Evolutionary conservation across 2,797 vertebrate genomes (phyloP).

Genomic region (Scleropages formosus): DNA sequence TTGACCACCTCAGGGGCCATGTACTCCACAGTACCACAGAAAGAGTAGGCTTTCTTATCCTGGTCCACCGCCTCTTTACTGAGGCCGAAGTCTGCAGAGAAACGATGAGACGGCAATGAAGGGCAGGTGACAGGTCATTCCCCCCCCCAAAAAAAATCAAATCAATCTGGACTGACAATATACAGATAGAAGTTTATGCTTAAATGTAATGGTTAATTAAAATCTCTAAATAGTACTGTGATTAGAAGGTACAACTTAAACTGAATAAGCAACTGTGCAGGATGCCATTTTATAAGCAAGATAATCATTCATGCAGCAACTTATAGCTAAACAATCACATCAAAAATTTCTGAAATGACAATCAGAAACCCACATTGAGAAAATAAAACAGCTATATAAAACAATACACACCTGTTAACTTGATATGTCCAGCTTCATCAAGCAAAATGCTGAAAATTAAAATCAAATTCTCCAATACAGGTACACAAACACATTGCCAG

Average conservation of each 20-base stretch:
- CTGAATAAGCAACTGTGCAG: background rate
- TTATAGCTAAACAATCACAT: slow-evolving; percentile 10
- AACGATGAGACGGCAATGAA: no score
- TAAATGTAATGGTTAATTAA: no score
- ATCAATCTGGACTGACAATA: no score
- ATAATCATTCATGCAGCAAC: slow-evolving; percentile 8
- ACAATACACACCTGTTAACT: slow-evolving; percentile 86
- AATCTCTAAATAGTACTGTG: background rate
- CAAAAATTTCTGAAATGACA: no score
- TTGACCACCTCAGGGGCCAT: slow-evolving; percentile 99
- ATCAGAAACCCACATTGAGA: no score
- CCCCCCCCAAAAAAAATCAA: no score
- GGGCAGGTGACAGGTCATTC: no score
- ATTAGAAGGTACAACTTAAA: background rate
- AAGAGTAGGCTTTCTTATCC: slow-evolving; percentile 98
- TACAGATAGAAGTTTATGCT: no score
- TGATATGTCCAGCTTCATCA: slow-evolving; percentile 99
- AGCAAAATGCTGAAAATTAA: slow-evolving; percentile 97
- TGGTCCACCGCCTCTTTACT: slow-evolving; percentile 98
- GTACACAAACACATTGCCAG: slow-evolving; percentile 58
- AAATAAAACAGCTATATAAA: background rate
- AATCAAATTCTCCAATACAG: slow-evolving; percentile 75
- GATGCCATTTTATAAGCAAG: background rate
- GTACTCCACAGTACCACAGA: slow-evolving; percentile 98
- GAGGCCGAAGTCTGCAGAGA: slow-evolving; percentile 87